phyloP scores from a whole-genome alignment of 2,113 vertebrate genomes.

The Illadopsis cleaveri region DNA sequence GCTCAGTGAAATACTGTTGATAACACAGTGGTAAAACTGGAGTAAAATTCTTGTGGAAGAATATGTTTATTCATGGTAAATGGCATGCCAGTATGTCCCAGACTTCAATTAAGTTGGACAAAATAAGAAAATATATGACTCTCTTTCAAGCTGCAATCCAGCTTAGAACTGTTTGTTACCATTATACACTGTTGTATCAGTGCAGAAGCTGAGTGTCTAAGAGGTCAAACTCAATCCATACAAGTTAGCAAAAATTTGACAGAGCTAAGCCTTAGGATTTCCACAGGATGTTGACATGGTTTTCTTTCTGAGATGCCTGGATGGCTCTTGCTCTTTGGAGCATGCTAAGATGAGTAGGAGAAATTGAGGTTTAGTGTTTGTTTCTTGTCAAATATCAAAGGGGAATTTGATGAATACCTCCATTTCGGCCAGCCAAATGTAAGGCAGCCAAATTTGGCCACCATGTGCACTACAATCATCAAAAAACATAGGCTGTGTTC shows the following conservation, averaged over 20 bases:
- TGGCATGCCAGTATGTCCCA: not conserved
- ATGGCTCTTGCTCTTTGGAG: not conserved
- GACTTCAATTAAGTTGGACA: not conserved
- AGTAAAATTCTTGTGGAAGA: not conserved
- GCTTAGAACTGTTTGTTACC: not conserved
- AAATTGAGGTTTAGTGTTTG: not conserved
- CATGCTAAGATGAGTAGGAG: not conserved
- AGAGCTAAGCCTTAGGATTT: not conserved
- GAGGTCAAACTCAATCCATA: not conserved
- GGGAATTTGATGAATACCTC: not conserved
- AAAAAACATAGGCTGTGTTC: not conserved
- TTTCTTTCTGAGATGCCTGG: not conserved
- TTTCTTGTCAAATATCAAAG: not conserved
- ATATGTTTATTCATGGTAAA: not conserved
- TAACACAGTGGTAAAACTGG: not conserved
- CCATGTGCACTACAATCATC: not conserved
- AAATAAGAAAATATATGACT: not conserved
- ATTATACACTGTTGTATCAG: not conserved
- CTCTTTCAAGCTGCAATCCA: not conserved
- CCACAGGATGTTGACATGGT: not conserved
- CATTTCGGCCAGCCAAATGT: not conserved
- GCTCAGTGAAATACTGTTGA: not conserved
- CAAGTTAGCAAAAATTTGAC: not conserved
- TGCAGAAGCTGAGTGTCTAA: not conserved
- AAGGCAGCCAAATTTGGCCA: not conserved